phyloP scores from a whole-genome alignment of 2,797 vertebrate genomes.

The Pachyuromys duprasi region DNA sequence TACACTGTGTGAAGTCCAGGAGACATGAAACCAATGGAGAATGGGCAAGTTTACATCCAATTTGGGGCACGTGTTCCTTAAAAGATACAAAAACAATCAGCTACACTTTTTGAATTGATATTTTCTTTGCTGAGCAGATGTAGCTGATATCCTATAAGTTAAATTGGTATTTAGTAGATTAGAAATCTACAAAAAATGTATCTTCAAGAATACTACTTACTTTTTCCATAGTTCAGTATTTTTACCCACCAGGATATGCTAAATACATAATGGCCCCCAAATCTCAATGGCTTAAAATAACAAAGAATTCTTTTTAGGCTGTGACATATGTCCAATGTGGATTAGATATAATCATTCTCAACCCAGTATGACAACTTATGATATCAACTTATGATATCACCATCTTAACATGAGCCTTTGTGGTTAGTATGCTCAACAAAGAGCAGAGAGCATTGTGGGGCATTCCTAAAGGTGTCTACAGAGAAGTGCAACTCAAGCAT shows the following conservation, averaged over 20 bases:
- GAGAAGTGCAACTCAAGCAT: not conserved
- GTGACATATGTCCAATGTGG: not conserved
- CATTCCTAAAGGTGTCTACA: not conserved
- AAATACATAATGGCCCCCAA: not conserved
- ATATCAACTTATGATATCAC: not conserved
- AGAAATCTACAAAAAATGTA: constrained; percentile 22
- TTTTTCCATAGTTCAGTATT: not conserved
- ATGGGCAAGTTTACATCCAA: not conserved
- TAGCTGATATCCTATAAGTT: not conserved
- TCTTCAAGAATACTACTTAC: not conserved
- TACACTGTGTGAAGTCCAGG: not conserved
- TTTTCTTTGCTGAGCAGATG: not conserved
- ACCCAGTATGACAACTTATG: not conserved
- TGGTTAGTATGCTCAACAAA: not conserved
- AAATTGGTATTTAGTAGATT: not conserved
- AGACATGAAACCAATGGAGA: not conserved
- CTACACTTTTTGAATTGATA: not conserved
- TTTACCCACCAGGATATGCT: not conserved
- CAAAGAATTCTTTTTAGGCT: not conserved
- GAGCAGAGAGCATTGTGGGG: not conserved
- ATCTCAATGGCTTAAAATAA: not conserved
- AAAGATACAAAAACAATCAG: not conserved
- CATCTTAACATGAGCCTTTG: not conserved
- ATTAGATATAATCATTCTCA: not conserved
- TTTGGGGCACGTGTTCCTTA: not conserved